A percentile compares a stretch with the other conserved stretches of the same genome.
Conservation (phyloP, 2,113 vertebrate species). For the Phyllopteryx taeniolatus region DNA sequence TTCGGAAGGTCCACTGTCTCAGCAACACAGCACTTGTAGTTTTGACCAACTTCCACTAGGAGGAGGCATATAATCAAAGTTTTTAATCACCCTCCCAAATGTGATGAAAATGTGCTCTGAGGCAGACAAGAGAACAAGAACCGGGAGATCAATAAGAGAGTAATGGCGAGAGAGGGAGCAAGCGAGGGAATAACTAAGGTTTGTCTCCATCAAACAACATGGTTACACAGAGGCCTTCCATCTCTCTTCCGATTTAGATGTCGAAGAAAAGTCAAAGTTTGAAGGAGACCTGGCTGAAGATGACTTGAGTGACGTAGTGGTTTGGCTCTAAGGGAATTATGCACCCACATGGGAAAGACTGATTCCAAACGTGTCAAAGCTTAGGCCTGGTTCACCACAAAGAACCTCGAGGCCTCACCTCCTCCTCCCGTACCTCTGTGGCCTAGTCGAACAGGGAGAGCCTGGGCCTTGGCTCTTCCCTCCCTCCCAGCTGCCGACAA, state of each 20-base stretch:
- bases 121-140: constrained; percentile 54
- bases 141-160: constrained; percentile 66
- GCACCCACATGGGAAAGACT: constrained; percentile 8
- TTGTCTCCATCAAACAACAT: constrained; percentile 26
- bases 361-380: constrained; percentile 23
- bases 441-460: constrained; percentile 53
- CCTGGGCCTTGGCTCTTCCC: constrained; percentile 32
- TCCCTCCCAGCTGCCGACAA: constrained; percentile 66
- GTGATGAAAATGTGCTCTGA: constrained; percentile 33
- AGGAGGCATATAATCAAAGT: constrained; percentile 37
- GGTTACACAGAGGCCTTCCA: neutral
- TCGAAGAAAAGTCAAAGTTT: constrained; percentile 5
- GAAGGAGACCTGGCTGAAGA: constrained; percentile 7
- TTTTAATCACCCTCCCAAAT: neutral
- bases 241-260: neutral
- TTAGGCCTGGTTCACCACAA: constrained; percentile 50
- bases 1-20: neutral
- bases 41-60: constrained; percentile 45
- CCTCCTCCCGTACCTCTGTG: constrained; percentile 48
- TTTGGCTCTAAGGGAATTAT: constrained; percentile 18
- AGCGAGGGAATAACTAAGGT: constrained; percentile 43
- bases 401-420: constrained; percentile 45
- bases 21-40: constrained; percentile 13
- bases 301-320: neutral
- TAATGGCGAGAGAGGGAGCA: constrained; percentile 61